Evolutionary conservation across 2,797 vertebrate species (phyloP).

Genomic region (Acipenser oxyrinchus): DNA sequence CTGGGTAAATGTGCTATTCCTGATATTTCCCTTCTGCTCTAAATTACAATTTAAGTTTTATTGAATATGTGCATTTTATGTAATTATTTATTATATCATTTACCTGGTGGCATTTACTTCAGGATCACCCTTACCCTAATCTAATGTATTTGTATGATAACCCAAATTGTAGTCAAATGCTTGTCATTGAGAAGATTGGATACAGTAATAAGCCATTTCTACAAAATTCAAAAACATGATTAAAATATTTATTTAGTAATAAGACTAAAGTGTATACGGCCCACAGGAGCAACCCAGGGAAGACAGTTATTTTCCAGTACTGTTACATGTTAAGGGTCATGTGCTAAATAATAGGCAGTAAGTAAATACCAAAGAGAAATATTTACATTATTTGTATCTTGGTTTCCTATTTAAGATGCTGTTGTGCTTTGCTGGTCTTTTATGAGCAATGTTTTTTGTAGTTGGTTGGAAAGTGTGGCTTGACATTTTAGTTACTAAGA

Average conservation of each 20-base stretch:
- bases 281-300: too few species aligned
- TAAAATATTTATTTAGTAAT: too few species aligned
- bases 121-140: too few species aligned
- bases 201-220: conserved; percentile 3
- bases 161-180: too few species aligned
- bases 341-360: conserved; percentile 3
- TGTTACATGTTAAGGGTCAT: neutral
- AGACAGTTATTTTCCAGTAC: too few species aligned
- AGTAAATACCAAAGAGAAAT: too few species aligned
- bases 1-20: too few species aligned
- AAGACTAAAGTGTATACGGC: too few species aligned
- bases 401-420: conserved; percentile 16
- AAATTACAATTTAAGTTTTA: neutral
- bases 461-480: neutral
- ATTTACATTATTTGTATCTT: conserved; percentile 15
- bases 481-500: neutral
- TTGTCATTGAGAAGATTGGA: conserved; percentile 1
- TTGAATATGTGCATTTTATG: conserved; percentile 11
- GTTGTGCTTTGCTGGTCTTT: neutral
- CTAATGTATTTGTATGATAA: too few species aligned
- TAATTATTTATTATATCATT: neutral
- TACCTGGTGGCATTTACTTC: too few species aligned
- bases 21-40: too few species aligned
- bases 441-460: neutral
- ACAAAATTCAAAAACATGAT: too few species aligned